phyloP scores from a whole-genome alignment of 2,113 vertebrate genomes.

The Cololabis saira region DNA sequence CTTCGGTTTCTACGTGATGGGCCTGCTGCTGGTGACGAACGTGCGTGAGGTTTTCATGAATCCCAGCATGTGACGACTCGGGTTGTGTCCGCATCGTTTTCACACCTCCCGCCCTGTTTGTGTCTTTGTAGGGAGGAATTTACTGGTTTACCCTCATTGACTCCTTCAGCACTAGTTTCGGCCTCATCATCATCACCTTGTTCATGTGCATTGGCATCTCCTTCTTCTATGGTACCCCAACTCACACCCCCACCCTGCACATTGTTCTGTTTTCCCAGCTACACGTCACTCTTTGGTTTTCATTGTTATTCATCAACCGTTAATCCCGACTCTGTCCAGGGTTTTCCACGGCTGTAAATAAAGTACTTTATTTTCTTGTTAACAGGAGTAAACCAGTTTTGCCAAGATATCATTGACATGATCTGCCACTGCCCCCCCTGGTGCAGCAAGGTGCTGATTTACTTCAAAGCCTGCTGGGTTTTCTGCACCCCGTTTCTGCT shows the following conservation, averaged over 20 bases:
- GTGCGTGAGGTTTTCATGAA: constrained; percentile 64
- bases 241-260: constrained; percentile 18
- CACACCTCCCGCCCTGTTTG: constrained; percentile 6
- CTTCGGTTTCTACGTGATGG: constrained; percentile 83
- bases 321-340: too few relatives aligned
- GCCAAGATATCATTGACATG: constrained; percentile 85
- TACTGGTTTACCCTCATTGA: constrained; percentile 90
- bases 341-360: background rate
- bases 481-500: constrained; percentile 83
- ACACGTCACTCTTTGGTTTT: too few relatives aligned
- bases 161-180: constrained; percentile 87
- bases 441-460: constrained; percentile 82
- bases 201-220: constrained; percentile 88
- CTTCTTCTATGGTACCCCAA: constrained; percentile 84
- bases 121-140: constrained; percentile 84
- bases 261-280: background rate
- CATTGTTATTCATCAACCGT: too few relatives aligned
- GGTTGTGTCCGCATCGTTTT: background rate
- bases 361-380: constrained; percentile 11
- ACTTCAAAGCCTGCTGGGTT: constrained; percentile 87
- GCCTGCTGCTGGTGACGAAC: constrained; percentile 82
- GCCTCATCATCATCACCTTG: constrained; percentile 87
- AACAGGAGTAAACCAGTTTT: constrained; percentile 85
- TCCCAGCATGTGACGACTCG: background rate
- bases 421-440: constrained; percentile 82